A percentile compares a stretch with the other conserved stretches of the same genome.
Conservation (phyloP, 2,113 vertebrate species). For the Callaeas wilsoni region DNA sequence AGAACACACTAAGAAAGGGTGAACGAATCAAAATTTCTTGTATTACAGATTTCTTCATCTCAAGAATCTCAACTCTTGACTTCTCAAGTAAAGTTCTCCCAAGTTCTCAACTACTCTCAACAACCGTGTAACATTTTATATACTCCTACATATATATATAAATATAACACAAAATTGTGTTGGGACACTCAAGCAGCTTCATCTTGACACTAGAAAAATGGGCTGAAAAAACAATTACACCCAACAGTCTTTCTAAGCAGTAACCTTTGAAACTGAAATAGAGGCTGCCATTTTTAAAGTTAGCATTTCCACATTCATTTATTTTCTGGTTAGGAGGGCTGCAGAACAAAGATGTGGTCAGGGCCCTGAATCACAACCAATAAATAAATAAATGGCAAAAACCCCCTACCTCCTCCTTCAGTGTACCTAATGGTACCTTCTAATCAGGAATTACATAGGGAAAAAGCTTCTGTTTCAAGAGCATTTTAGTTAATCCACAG, state of each 20-base stretch:
- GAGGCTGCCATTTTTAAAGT: not conserved
- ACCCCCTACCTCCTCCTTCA: not conserved
- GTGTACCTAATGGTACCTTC: not conserved
- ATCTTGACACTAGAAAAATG: not conserved
- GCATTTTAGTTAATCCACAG: not conserved
- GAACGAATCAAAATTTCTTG: not conserved
- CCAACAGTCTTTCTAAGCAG: not conserved
- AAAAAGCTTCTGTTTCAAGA: not conserved
- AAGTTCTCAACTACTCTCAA: not conserved
- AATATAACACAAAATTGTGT: not conserved
- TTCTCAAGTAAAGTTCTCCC: not conserved
- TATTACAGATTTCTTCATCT: not conserved
- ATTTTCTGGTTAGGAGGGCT: not conserved
- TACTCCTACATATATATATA: fast-evolving
- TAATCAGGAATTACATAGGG: not conserved
- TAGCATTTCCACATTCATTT: not conserved
- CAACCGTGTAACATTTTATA: not conserved
- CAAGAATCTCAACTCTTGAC: not conserved
- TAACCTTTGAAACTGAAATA: not conserved
- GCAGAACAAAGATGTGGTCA: not conserved
- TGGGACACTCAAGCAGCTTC: not conserved
- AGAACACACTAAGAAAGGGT: not conserved
- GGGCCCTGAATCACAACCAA: not conserved
- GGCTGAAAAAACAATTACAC: not conserved
- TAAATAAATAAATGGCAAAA: not conserved